Evolutionary conservation across 2,888 invertebrate species (phyloP).

Genomic region (Pristionchus entomophagus): DNA sequence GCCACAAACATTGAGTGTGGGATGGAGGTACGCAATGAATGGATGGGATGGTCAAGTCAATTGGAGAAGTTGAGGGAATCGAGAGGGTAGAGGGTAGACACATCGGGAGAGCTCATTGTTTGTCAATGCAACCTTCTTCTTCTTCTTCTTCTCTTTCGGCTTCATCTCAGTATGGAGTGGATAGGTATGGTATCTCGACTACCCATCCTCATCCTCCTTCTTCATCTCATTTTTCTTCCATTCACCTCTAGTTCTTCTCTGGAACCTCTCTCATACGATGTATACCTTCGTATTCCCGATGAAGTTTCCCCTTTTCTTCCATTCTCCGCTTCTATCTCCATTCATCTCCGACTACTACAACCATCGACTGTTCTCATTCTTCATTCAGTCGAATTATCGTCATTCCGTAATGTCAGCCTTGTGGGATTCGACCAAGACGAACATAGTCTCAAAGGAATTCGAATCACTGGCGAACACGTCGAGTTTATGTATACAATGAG

Average conservation of each 20-base stretch:
- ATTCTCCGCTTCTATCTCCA: slow-evolving; percentile 58
- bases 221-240: background rate
- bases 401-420: slow-evolving; percentile 61
- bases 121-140: background rate
- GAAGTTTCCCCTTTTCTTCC: background rate
- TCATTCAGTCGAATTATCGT: slow-evolving; percentile 55
- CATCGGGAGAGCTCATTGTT: slow-evolving; percentile 14
- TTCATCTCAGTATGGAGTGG: background rate
- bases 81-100: background rate
- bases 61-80: background rate
- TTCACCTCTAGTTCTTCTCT: background rate
- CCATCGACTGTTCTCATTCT: slow-evolving; percentile 54
- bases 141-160: background rate
- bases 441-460: slow-evolving; percentile 54
- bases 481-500: slow-evolving; percentile 50
- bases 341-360: slow-evolving; percentile 56
- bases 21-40: slow-evolving; percentile 32
- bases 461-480: slow-evolving; percentile 55
- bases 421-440: slow-evolving; percentile 50
- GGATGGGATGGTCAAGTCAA: slow-evolving; percentile 5
- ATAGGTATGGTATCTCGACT: background rate
- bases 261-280: slow-evolving; percentile 41
- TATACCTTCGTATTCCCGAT: background rate
- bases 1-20: slow-evolving; percentile 45
- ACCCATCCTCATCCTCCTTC: background rate